These are phyloP conservation scores for Heterodera schachtii DNA, from an alignment of 1,140 invertebrate species.

Conservation along the genomic window DNA sequence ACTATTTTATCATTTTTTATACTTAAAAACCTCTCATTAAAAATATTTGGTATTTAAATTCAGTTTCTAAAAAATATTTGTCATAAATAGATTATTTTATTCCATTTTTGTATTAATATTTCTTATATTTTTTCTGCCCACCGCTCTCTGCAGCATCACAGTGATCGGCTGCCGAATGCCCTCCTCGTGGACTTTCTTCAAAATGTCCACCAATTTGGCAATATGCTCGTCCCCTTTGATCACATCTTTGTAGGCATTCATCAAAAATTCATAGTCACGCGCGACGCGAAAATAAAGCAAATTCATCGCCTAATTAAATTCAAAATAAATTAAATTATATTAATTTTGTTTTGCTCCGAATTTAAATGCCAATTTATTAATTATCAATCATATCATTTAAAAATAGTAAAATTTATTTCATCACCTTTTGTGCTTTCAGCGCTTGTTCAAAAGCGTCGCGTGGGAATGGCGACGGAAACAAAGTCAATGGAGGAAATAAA, in stretches of 20 bases:
- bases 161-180: constrained; percentile 50
- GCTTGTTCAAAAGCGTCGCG: constrained; percentile 57
- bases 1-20: no score
- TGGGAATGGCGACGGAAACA: constrained; percentile 63
- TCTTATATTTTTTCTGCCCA: constrained; percentile 9
- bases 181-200: constrained; percentile 45
- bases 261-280: constrained; percentile 61
- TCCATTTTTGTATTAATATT: no score
- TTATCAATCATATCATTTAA: no score
- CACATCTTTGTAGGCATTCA: constrained; percentile 56
- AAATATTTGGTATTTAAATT: no score
- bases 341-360: background rate
- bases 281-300: constrained; percentile 58
- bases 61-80: no score
- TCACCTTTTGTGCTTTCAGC: constrained; percentile 54
- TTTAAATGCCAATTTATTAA: no score
- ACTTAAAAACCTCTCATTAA: no score
- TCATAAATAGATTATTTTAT: no score
- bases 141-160: constrained; percentile 60
- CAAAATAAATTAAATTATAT: background rate
- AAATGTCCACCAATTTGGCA: constrained; percentile 54
- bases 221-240: constrained; percentile 63
- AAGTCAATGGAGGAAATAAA: constrained; percentile 55
- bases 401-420: background rate
- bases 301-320: constrained; percentile 55